Conservation (phyloP, 2,113 vertebrate species). For the Brachionichthys hirsutus region DNA sequence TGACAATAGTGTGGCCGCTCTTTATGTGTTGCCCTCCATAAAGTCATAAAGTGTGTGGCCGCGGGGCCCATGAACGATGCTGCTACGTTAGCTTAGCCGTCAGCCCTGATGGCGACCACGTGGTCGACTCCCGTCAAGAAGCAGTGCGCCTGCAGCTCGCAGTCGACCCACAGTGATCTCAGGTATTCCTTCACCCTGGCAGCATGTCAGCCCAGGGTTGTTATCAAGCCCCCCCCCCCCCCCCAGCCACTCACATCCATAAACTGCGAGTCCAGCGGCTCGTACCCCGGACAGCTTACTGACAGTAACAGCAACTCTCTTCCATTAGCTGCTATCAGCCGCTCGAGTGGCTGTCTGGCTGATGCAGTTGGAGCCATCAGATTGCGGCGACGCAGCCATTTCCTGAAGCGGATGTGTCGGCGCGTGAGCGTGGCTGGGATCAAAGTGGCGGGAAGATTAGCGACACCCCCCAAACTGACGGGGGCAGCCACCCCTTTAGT, state of each 20-base stretch:
- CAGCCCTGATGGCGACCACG: slow-evolving; percentile 10
- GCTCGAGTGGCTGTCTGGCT: slow-evolving; percentile 46
- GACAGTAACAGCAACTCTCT: slow-evolving; percentile 61
- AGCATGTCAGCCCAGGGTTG: slow-evolving; percentile 30
- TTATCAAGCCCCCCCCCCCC: slow-evolving; percentile 56
- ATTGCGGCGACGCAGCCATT: slow-evolving; percentile 37
- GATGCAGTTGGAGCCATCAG: slow-evolving; percentile 29
- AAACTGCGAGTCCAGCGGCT: slow-evolving; percentile 50
- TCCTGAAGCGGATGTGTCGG: slow-evolving; percentile 37
- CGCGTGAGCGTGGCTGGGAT: slow-evolving; percentile 34
- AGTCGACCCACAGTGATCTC: slow-evolving; percentile 38
- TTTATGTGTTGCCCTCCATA: neutral
- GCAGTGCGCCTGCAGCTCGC: slow-evolving; percentile 14
- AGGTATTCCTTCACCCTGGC: slow-evolving; percentile 13
- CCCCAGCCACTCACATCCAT: slow-evolving; percentile 39
- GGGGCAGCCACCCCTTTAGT: slow-evolving; percentile 53
- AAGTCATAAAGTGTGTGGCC: neutral
- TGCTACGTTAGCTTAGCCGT: slow-evolving; percentile 17
- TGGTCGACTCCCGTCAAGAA: slow-evolving; percentile 27
- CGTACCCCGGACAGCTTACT: slow-evolving; percentile 45
- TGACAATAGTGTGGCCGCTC: no score
- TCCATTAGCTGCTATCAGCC: slow-evolving; percentile 71
- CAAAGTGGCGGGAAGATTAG: no score
- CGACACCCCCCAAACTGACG: slow-evolving; percentile 31
- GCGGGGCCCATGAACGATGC: neutral